Evolutionary conservation across 2,113 vertebrate genomes (phyloP), one percentile per base, ranked within the genome.

Genomic region (Cariama cristata): DNA sequence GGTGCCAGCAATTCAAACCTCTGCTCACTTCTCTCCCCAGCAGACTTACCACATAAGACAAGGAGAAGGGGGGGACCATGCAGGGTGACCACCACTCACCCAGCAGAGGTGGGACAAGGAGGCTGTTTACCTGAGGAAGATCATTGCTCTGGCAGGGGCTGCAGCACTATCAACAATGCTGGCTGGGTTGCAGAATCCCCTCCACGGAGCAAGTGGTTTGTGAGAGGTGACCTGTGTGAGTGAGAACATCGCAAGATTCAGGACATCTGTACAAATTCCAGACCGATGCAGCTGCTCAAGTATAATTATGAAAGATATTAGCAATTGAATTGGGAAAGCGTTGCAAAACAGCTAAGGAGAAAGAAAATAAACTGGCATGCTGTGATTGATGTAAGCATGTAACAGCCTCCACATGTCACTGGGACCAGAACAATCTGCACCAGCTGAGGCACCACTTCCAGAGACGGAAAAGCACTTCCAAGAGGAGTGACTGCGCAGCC

Each of bases 131-230:
- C 96, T 96, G 68, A 95, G 95, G 68, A 98, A 98, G 44, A 86
- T 97, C 40, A 94, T 98, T 15, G 88, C 97, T 45, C 93, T 98
- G 69, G 90, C 97, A 80, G 84, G 97, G 4, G 97, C 97, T 20
- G 86, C 69, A 45, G 97, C 89, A 38, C 95, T 98, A 49, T 98
- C 4, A 98, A 98, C 47, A 97, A 90, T 1, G 95, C 71, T 98
- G 98, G 97, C 35, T 83, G 20, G 96, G 98, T 53, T 91, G 74
- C 62, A 97, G 98, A n/a, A 28, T 98, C 69, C 93, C 98, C 23
- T 99, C 98, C 0, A 0, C 96, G 97, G 24, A 98, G 97, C 90
- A 63, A 97, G 97, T 59, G 11, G 16, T 49, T 83, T 72, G 27
- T 5, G 19, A 91, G 79, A 49, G 26, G 67, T 68, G 23, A 45